Base-by-base conservation (phyloP, 2,888 invertebrate genomes). In the Cotesia congregata region DNA sequence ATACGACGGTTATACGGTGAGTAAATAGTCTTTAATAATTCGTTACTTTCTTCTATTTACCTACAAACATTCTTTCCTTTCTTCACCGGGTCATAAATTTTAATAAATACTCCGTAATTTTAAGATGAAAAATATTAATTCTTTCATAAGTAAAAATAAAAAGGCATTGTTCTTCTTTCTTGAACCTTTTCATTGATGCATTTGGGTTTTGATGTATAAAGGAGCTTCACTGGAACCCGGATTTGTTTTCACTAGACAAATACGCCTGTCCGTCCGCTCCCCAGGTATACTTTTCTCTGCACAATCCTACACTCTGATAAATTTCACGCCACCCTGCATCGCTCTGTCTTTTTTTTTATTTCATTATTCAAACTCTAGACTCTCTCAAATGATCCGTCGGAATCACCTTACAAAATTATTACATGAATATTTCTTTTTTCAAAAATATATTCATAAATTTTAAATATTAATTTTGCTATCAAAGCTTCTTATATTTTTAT, bases 1-100 rank as follows among this genome's bases (percentile, higher is more conserved):
- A 76, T 97, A 97, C 90, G 97, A 97, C 88, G 97, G 97, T 82
- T 97, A 96, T 87, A 95, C 96, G 95, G 97, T 97, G 90, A 92
- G 93, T 88, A 9, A 50, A 72, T 20, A n/a, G 17, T 71, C n/a
- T 40, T 65, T 50, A 9, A 7, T 50, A 50, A 3, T 50, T 12
- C 9, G 7, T 50, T 50, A 50, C 50, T 50, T 7, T 9, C 4
- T 4, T 50, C 50, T 50, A 50, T 9, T 9, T 50, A 50, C 17
- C 17, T 17, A 17, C 17, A 17, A 17, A 17, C 30, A 30, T 30
- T 0, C 2, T 30, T 30, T 3, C 3, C 30, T 30, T 30, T 30
- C 2, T 30, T 30, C 30, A 30, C 30, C 30, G 2, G 30, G 30
- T 4, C 30, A 30, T 30, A 30, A 30, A 30, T 3, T 30, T 30